phyloP scores from a whole-genome alignment of 1,140 invertebrate genomes.

The Rhopalosiphum maidis region DNA sequence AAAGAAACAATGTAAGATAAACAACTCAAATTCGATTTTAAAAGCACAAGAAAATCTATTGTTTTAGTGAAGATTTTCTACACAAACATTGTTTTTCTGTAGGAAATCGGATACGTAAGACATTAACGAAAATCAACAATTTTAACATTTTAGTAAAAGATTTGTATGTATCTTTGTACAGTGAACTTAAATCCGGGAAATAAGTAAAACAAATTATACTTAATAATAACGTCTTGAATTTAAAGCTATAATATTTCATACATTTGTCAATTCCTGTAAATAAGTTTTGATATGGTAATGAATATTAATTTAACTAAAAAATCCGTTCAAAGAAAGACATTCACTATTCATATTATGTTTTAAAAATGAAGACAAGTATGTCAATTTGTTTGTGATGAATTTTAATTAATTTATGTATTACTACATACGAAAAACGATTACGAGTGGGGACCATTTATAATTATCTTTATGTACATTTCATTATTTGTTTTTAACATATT shows the following conservation, averaged over 20 bases:
- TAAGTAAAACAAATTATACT: background rate
- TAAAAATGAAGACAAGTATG: too few species aligned
- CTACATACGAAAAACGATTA: too few species aligned
- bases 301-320: background rate
- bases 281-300: background rate
- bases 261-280: background rate
- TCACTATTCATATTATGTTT: too few species aligned
- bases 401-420: too few species aligned
- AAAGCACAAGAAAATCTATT: background rate
- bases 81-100: background rate
- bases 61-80: too few species aligned
- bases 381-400: too few species aligned
- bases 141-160: background rate
- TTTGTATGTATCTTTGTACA: background rate
- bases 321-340: too few species aligned
- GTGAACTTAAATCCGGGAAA: too few species aligned
- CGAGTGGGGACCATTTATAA: too few species aligned
- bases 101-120: background rate
- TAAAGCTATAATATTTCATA: background rate
- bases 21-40: background rate
- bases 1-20: background rate
- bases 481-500: too few species aligned
- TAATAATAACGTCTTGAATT: background rate
- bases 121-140: background rate
- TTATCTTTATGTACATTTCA: too few species aligned